phyloP scores from a whole-genome alignment of 2,888 invertebrate genomes.

The Hesperia comma region DNA sequence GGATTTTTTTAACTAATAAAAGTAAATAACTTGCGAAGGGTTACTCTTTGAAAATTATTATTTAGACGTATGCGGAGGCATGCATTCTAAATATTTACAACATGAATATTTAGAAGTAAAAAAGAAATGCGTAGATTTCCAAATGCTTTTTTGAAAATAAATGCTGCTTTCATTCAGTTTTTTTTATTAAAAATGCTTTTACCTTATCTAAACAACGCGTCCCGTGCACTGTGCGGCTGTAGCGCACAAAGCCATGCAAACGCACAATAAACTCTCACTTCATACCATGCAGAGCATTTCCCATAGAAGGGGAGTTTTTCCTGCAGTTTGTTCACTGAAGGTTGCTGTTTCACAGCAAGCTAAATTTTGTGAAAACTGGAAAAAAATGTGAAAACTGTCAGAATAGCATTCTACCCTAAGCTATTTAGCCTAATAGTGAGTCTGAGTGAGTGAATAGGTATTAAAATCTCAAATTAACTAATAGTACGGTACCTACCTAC shows the following conservation, averaged over 20 bases:
- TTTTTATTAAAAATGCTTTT: slow-evolving; percentile 24
- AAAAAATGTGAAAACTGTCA: no score
- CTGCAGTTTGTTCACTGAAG: slow-evolving; percentile 23
- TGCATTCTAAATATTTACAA: no score
- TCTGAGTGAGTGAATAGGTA: no score
- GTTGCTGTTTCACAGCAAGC: slow-evolving; percentile 7
- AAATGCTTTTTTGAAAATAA: slow-evolving; percentile 34
- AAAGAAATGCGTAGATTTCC: slow-evolving; percentile 42
- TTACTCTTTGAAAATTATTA: no score
- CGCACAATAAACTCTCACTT: slow-evolving; percentile 34
- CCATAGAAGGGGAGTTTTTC: slow-evolving; percentile 27
- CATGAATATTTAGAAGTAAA: no score
- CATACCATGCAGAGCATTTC: slow-evolving; percentile 34
- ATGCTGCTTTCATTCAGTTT: not conserved
- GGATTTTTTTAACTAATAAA: slow-evolving; percentile 54
- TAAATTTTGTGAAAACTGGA: not conserved
- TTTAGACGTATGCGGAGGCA: no score
- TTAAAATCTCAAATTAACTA: no score
- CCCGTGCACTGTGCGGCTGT: slow-evolving; percentile 16
- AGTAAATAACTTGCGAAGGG: no score
- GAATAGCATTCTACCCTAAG: no score
- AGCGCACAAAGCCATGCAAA: slow-evolving; percentile 27
- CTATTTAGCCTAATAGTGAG: no score
- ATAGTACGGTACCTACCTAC: no score
- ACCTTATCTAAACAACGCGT: slow-evolving; percentile 25